Conservation (phyloP, 1,140 invertebrate species). For the Ridgeia piscesae region DNA sequence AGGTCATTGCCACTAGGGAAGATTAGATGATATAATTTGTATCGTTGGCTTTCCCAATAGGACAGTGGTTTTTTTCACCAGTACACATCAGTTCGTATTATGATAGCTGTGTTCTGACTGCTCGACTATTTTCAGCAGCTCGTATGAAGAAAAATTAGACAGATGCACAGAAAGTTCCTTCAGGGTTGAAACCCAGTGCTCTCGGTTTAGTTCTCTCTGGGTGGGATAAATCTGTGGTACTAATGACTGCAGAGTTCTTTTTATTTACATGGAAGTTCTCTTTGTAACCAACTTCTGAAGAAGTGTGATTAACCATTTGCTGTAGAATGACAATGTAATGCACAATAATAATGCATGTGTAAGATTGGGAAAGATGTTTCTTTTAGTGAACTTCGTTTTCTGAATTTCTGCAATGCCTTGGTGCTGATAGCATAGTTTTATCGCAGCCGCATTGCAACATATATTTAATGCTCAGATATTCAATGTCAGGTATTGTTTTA, state of each 20-base stretch:
- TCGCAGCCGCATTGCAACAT: background rate
- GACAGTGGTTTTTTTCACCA: background rate
- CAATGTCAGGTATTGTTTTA: background rate
- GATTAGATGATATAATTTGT: background rate
- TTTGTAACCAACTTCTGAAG: background rate
- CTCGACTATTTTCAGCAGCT: background rate
- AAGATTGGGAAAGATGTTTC: background rate
- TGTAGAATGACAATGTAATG: background rate
- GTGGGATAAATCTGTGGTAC: background rate
- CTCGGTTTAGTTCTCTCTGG: background rate
- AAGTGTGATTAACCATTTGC: background rate
- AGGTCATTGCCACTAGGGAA: background rate
- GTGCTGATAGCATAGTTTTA: background rate
- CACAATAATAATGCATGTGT: background rate
- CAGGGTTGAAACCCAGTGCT: background rate
- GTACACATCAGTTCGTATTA: background rate
- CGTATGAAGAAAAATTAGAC: background rate
- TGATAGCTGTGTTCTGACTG: background rate
- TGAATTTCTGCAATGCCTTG: background rate
- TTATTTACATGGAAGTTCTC: background rate
- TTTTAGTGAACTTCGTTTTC: background rate
- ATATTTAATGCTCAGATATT: background rate
- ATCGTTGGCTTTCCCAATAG: background rate
- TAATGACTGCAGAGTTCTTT: background rate
- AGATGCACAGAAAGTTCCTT: background rate